These are phyloP conservation scores for Ips nitidus DNA, from an alignment of 1,140 invertebrate species.

Conservation along the genomic window DNA sequence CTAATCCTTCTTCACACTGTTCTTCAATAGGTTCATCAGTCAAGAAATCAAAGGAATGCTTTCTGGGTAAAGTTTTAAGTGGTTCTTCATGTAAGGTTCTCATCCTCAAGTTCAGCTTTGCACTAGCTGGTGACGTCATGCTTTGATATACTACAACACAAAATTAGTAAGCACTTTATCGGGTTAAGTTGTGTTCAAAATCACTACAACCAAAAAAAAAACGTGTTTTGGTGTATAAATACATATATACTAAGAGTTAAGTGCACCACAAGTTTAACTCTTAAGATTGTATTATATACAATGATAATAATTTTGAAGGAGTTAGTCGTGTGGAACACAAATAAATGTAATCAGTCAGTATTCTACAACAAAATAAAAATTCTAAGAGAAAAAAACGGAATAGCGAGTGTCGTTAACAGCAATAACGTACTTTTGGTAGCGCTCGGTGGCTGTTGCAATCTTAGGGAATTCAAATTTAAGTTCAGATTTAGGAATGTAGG, in stretches of 20 bases:
- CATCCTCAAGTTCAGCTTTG: constrained; percentile 84
- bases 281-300: too few relatives aligned
- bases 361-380: too few relatives aligned
- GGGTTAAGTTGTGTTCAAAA: not conserved
- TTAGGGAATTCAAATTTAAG: constrained; percentile 87
- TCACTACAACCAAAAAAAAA: too few relatives aligned
- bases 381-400: not conserved
- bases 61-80: constrained; percentile 43
- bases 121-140: constrained; percentile 73
- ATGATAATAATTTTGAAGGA: too few relatives aligned
- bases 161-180: too few relatives aligned
- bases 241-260: not conserved
- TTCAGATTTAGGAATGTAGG: constrained; percentile 95
- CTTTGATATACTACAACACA: constrained; percentile 26
- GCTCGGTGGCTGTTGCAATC: constrained; percentile 77
- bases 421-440: constrained; percentile 68
- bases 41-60: constrained; percentile 50
- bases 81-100: constrained; percentile 89
- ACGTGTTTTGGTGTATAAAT: too few relatives aligned
- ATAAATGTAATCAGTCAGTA: too few relatives aligned
- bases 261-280: too few relatives aligned
- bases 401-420: constrained; percentile 23
- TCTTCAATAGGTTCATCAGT: constrained; percentile 49
- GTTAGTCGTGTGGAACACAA: too few relatives aligned
- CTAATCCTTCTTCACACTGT: constrained; percentile 53